Conservation (phyloP, 2,888 invertebrate genomes). For the Nomada flava region DNA sequence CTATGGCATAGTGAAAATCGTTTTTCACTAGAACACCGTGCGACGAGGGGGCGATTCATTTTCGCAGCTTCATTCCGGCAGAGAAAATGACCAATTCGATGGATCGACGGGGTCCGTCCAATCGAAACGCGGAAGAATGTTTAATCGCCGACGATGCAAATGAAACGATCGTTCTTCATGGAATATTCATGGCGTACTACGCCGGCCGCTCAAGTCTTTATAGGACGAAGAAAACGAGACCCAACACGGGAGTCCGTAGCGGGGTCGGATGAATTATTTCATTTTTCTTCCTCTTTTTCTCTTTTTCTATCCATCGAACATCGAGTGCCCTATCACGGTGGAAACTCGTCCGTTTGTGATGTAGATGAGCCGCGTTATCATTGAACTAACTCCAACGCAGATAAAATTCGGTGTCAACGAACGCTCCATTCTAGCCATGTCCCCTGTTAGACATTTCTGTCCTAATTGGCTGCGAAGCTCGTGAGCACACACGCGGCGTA, state of each 20-base stretch:
- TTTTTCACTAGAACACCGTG: background rate
- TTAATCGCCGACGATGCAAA: constrained; percentile 49
- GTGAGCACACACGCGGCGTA: constrained; percentile 7
- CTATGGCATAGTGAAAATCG: background rate
- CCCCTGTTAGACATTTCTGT: constrained; percentile 42
- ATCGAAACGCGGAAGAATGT: constrained; percentile 25
- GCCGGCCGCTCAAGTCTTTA: constrained; percentile 19
- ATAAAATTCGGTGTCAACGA: constrained; percentile 69
- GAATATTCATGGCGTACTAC: constrained; percentile 22
- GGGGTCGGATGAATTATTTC: constrained; percentile 41
- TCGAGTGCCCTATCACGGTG: constrained; percentile 41
- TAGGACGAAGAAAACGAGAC: constrained; percentile 12
- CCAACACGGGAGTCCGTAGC: background rate
- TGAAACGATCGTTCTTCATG: constrained; percentile 22
- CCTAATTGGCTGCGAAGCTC: constrained; percentile 49
- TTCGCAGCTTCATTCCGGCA: background rate
- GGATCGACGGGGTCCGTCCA: constrained; percentile 28
- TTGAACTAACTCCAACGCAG: constrained; percentile 55
- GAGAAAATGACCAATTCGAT: background rate
- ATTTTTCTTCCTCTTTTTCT: constrained; percentile 24
- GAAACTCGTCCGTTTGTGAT: constrained; percentile 54
- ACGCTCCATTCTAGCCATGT: constrained; percentile 52
- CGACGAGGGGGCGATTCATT: background rate
- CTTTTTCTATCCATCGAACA: background rate
- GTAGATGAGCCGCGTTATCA: constrained; percentile 62